Evolutionary conservation across 2,888 invertebrate genomes (phyloP).

Genomic region (Alcis repandata): DNA sequence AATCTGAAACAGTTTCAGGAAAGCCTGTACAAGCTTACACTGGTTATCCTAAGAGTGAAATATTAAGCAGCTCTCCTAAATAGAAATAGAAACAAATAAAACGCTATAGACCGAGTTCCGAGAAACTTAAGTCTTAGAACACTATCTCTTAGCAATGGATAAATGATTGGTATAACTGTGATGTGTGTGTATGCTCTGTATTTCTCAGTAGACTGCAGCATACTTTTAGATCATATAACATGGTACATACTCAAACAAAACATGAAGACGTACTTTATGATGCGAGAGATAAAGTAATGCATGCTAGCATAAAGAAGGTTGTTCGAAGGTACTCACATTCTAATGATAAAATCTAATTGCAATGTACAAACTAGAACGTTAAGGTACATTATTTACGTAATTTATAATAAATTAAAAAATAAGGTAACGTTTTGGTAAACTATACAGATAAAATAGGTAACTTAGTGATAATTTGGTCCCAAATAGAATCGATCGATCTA

Average conservation of each 20-base stretch:
- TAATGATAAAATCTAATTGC: neutral
- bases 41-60: constrained; percentile 3
- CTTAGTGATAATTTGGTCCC: neutral
- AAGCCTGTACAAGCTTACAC: constrained; percentile 2
- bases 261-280: neutral
- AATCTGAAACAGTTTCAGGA: constrained; percentile 7
- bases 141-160: neutral
- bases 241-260: neutral
- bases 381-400: constrained; percentile 7
- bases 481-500: neutral
- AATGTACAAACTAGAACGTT: constrained; percentile 10
- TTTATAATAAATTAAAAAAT: neutral
- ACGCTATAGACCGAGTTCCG: constrained; percentile 4
- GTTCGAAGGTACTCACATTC: constrained; percentile 28
- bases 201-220: neutral
- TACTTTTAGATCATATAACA: no score
- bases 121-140: constrained; percentile 15
- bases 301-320: constrained; percentile 34
- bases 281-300: constrained; percentile 17
- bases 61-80: constrained; percentile 20
- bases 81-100: constrained; percentile 23
- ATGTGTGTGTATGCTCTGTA: neutral
- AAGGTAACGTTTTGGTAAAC: neutral
- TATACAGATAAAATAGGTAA: neutral
- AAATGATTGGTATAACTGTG: neutral